phyloP scores from a whole-genome alignment of 2,797 vertebrate genomes.

The Catharus ustulatus region DNA sequence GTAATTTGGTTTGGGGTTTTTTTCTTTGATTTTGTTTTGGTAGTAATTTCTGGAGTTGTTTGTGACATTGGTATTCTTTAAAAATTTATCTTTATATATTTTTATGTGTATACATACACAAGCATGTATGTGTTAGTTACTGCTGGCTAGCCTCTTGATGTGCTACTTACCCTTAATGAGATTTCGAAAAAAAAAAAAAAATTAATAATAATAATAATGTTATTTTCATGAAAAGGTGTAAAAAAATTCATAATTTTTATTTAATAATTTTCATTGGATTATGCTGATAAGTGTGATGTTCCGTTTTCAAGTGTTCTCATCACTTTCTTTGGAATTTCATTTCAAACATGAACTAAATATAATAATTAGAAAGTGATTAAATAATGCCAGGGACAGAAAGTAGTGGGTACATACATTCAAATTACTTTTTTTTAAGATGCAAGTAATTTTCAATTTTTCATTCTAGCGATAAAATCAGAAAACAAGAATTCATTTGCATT shows the following conservation, averaged over 20 bases:
- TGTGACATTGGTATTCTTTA: neutral
- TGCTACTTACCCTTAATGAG: neutral
- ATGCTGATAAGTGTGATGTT: neutral
- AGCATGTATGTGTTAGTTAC: neutral
- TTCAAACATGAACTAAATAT: neutral
- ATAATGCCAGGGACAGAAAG: neutral
- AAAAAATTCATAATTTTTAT: neutral
- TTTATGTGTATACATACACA: neutral
- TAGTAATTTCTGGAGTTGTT: neutral
- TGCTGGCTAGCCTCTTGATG: neutral
- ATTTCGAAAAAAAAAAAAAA: neutral
- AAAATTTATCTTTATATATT: neutral
- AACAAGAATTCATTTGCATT: neutral
- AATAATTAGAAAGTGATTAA: neutral
- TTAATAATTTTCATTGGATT: neutral
- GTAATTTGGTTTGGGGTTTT: rapidly evolving
- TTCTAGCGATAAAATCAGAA: neutral
- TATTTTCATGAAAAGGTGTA: neutral
- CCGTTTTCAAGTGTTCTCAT: neutral
- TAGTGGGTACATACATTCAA: neutral
- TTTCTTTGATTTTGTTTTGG: neutral
- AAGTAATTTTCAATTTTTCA: neutral
- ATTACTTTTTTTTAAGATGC: neutral
- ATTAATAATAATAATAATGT: neutral
- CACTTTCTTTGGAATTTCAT: neutral